Base-by-base conservation (phyloP, 2,113 vertebrate genomes). In the Calidris pygmaea region DNA sequence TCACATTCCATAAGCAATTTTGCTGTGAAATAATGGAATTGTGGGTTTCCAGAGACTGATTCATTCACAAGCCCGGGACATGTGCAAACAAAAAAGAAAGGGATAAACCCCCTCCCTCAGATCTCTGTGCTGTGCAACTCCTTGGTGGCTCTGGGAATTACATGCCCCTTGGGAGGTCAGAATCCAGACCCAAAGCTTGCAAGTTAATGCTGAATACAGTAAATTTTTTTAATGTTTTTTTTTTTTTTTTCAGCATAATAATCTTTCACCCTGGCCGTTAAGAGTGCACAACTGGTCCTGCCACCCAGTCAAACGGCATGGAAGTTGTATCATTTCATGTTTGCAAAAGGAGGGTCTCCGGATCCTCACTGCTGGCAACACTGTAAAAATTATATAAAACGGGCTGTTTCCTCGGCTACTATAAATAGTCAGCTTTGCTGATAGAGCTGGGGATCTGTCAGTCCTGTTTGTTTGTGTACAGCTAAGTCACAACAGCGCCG, bases 381-480 rank as follows among this genome's bases (percentile, higher is more conserved):
- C 4, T 74, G 76, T 32, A 39, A 85, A 87, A 93, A 76, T 39
- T 55, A 27, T 2, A 45, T 68, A 74, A 90, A 91, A 3, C 32
- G 67, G 47, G 4, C 41, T n/a, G 17, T 80, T 93, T 96, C 32
- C 47, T 86, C 37, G 4, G 32, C 58, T 76, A 0, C 74, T 94
- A 34, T 83, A 82, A 94, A 79, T 76, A 90, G 62, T 9, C 27
- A 17, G 14, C 50, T 71, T 74, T 88, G 78, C 79, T 92, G 72
- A 26, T 77, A 45, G 68, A 80, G 63, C 78, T 83, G 78, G 32
- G 22, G 78, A 88, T 83, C 90, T 85, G 59, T 93, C 75, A 89
- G 60, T 67, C 47, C 72, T 77, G 8, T 85, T 77, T 91, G 76
- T 96, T 79, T 97, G 60, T 77, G 75, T 88, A 24, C 73, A 90